phyloP scores from a whole-genome alignment of 2,113 vertebrate genomes.

The Laticauda colubrina region DNA sequence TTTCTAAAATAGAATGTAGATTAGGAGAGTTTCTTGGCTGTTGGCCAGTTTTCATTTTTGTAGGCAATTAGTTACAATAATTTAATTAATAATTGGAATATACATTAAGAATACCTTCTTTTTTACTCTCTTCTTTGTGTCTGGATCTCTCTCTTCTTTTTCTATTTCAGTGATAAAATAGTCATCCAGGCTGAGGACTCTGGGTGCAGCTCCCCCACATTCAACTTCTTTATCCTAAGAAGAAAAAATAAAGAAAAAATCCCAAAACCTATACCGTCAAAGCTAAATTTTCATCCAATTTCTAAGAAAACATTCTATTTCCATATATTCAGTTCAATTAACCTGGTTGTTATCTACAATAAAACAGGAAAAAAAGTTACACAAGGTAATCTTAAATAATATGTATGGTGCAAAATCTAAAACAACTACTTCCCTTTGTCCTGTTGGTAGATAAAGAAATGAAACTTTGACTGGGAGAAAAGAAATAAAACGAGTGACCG shows the following conservation, averaged over 20 bases:
- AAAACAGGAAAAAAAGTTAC: not conserved
- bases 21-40: not conserved
- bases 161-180: constrained; percentile 98
- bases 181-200: constrained; percentile 95
- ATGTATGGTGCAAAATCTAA: not conserved
- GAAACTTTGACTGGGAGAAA: not conserved
- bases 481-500: not conserved
- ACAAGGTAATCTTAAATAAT: constrained; percentile 8
- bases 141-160: constrained; percentile 92
- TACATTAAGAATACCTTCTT: constrained; percentile 78
- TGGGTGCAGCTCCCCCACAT: constrained; percentile 92
- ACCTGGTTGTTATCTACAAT: not conserved
- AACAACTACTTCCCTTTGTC: not conserved
- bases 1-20: not conserved
- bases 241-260: constrained; percentile 16
- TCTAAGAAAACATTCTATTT: not conserved
- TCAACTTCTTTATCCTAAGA: constrained; percentile 96
- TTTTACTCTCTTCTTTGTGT: constrained; percentile 91
- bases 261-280: not conserved
- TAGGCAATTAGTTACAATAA: not conserved
- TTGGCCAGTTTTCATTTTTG: not conserved
- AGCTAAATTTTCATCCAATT: not conserved
- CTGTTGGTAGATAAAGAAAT: not conserved
- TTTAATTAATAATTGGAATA: not conserved
- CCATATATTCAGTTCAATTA: not conserved